phyloP scores from a whole-genome alignment of 2,113 vertebrate species.

The Rhea americana region DNA sequence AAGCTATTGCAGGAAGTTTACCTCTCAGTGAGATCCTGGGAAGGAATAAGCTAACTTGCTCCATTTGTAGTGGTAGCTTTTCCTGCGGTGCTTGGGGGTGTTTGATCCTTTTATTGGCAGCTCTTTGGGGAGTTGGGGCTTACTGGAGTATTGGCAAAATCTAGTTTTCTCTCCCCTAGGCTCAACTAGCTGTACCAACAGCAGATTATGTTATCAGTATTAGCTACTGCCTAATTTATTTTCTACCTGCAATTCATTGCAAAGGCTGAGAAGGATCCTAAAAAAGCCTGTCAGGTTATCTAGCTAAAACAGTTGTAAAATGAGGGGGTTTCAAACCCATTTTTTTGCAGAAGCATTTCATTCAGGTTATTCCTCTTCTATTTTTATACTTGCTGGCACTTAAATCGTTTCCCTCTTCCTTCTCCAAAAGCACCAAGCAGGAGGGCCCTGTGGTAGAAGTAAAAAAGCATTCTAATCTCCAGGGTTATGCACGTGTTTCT shows the following conservation, averaged over 20 bases:
- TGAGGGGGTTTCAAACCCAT: too few relatives aligned
- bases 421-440: not conserved
- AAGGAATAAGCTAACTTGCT: fast-evolving
- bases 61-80: fast-evolving
- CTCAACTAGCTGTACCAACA: not conserved
- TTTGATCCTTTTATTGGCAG: fast-evolving
- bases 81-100: not conserved
- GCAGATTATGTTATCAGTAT: fast-evolving
- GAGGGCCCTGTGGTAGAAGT: too few relatives aligned
- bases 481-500: too few relatives aligned
- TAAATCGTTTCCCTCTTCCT: not conserved
- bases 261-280: too few relatives aligned
- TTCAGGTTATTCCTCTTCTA: fast-evolving
- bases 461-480: too few relatives aligned
- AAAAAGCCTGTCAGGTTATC: too few relatives aligned
- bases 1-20: fast-evolving
- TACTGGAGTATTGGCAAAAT: fast-evolving
- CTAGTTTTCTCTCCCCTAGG: fast-evolving
- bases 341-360: fast-evolving
- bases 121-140: fast-evolving
- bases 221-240: fast-evolving
- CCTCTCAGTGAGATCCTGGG: fast-evolving
- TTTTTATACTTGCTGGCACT: too few relatives aligned
- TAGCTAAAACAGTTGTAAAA: too few relatives aligned
- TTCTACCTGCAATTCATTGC: not conserved